phyloP scores from a whole-genome alignment of 2,113 vertebrate genomes.

The Chionodraco myersi region DNA sequence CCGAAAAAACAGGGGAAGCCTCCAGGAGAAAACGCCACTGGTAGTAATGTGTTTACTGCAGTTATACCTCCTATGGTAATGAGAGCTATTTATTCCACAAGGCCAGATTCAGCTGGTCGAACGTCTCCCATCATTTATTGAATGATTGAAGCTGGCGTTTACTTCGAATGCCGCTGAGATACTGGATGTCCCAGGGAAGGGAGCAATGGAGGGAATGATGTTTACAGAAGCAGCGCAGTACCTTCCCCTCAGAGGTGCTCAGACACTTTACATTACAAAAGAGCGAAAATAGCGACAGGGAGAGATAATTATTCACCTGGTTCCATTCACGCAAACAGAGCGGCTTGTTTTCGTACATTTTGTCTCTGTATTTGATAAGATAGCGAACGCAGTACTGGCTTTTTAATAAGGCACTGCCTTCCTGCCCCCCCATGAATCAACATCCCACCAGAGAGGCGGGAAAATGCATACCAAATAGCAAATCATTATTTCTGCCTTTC shows the following conservation, averaged over 20 bases:
- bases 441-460: constrained; percentile 52
- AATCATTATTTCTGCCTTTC: constrained; percentile 81
- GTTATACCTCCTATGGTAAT: constrained; percentile 14
- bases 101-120: constrained; percentile 53
- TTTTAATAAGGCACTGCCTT: constrained; percentile 71
- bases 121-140: constrained; percentile 29
- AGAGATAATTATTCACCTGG: constrained; percentile 81
- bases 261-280: constrained; percentile 81
- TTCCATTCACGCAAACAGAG: constrained; percentile 69
- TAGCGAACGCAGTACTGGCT: constrained; percentile 59
- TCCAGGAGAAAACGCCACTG: too few species aligned
- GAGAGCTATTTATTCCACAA: constrained; percentile 41
- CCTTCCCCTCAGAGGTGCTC: constrained; percentile 65
- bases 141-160: constrained; percentile 58
- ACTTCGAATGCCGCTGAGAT: constrained; percentile 48
- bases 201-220: constrained; percentile 63
- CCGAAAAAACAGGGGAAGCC: too few species aligned
- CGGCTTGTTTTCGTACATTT: constrained; percentile 71
- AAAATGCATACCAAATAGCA: constrained; percentile 78
- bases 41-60: constrained; percentile 12
- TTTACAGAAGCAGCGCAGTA: constrained; percentile 65
- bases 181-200: constrained; percentile 50
- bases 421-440: constrained; percentile 64
- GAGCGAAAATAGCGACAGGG: constrained; percentile 62
- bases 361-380: constrained; percentile 68